Percentiles rank a stretch among this genome's conserved stretches.
phyloP scores from a whole-genome alignment of 2,888 invertebrate species.

The Hemicrepidius hirtus region DNA sequence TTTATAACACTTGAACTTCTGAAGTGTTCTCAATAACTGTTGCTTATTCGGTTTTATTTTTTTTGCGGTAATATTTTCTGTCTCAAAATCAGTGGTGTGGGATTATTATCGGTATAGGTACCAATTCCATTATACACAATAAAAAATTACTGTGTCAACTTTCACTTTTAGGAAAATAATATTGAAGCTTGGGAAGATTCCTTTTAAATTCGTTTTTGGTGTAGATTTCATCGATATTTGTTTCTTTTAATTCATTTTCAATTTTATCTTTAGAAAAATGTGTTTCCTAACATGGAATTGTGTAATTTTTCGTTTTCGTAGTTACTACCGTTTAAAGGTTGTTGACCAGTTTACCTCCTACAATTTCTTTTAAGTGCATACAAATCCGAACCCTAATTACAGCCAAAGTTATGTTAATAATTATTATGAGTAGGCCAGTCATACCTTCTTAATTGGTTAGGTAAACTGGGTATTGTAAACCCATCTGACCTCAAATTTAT shows the following conservation, averaged over 20 bases:
- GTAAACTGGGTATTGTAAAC: too few relatives aligned
- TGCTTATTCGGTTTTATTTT: not conserved
- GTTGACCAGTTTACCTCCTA: not conserved
- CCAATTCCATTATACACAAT: conserved; percentile 21
- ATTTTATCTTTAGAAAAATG: not conserved
- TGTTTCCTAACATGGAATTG: not conserved
- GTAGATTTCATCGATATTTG: not conserved
- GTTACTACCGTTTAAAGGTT: conserved; percentile 10
- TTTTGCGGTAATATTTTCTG: not conserved
- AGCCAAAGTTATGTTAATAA: too few relatives aligned
- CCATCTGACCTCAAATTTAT: too few relatives aligned
- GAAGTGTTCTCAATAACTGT: not conserved
- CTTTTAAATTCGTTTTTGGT: not conserved
- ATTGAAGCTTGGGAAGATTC: not conserved
- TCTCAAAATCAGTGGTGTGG: not conserved
- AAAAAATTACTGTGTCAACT: conserved; percentile 18
- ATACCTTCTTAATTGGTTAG: too few relatives aligned
- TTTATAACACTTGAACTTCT: conserved; percentile 6
- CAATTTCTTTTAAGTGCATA: too few relatives aligned
- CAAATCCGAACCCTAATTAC: too few relatives aligned
- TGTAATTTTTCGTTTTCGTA: conserved; percentile 20
- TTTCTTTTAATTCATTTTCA: conserved; percentile 1
- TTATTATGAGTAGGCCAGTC: too few relatives aligned
- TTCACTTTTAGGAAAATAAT: conserved; percentile 44
- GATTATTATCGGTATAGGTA: not conserved